Evolutionary conservation across 2,113 vertebrate genomes (phyloP).

Genomic region (Sapajus apella): DNA sequence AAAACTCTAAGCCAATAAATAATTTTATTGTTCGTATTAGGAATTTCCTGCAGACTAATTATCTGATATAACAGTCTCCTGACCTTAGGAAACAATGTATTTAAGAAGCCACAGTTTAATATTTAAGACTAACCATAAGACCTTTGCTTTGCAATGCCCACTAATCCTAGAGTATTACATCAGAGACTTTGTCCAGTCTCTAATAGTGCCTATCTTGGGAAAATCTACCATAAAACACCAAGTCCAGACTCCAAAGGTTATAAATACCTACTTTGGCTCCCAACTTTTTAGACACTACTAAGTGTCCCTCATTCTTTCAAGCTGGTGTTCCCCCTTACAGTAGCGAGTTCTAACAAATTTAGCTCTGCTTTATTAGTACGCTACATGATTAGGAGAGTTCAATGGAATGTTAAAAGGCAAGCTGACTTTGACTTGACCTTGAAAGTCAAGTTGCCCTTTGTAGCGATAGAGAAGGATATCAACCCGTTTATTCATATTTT

Average conservation of each 20-base stretch:
- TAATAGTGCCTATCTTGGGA: background rate
- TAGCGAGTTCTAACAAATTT: background rate
- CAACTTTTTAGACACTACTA: background rate
- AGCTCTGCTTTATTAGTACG: background rate
- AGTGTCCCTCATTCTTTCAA: background rate
- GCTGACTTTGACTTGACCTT: background rate
- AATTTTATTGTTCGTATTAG: background rate
- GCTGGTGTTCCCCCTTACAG: background rate
- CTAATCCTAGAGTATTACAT: background rate
- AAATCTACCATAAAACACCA: background rate
- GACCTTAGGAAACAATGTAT: background rate
- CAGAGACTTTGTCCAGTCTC: background rate
- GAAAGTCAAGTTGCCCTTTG: too few species aligned
- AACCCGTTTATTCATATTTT: background rate
- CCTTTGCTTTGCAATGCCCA: background rate
- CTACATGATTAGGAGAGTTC: background rate
- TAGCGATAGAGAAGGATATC: background rate
- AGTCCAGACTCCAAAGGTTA: background rate
- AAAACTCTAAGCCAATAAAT: background rate
- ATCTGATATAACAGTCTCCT: background rate
- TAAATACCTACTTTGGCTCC: background rate
- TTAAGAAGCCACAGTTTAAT: background rate
- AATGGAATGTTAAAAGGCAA: background rate
- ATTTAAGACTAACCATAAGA: background rate
- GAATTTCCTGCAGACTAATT: background rate